Base-by-base conservation (phyloP, 2,113 vertebrate species). In the Phainopepla nitens region DNA sequence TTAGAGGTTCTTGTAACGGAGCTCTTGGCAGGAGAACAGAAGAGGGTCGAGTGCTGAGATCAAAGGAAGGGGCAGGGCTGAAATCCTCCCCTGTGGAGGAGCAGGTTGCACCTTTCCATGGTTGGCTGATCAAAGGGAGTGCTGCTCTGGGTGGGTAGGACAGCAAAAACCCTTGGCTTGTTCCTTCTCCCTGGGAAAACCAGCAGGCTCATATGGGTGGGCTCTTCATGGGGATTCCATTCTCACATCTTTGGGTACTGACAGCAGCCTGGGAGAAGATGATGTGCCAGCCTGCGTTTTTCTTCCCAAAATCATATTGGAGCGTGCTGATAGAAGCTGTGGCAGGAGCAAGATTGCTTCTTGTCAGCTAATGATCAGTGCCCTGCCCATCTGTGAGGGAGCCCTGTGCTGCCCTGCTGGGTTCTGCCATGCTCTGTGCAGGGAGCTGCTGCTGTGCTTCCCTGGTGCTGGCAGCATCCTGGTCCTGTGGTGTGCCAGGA, bases 191-290 rank as follows among this genome's bases (percentile, higher is more conserved):
- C 25, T 69, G n/a, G n/a, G 28, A 65, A 89, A 78, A 45, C 25
- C 20, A 41, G 23, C 15, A 66, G 51, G 14, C 39, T 82, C 1
- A 0, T 9, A 3, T 5, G 15, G 39, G 13, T 62, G 42, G 44
- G 24, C 39, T 71, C 35, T 54, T 49, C 2, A 1, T 9, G 14
- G 41, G 0, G 1, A 51, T 82, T 68, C n/a, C 8, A 19, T 44
- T 35, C 44, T 71, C 19, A 5, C 7, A 9, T 62, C 42, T 82
- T 57, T n/a, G 45, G 33, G 56, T 87, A 20, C 47, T 35, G 72
- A 22, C 72, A 93, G 29, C 66, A 64, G 44, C 12, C 23, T 68
- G 9, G n/a, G 54, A 56, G 39, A 68, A 42, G 44, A 2, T 65
- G 25, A n/a, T 61, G 15, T 75, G 56, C 23, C 41, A 82, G 33